A percentile compares a stretch with the other conserved stretches of the same genome.
Evolutionary conservation across 2,113 vertebrate species (phyloP).

Genomic region (Ardeotis arabs): DNA sequence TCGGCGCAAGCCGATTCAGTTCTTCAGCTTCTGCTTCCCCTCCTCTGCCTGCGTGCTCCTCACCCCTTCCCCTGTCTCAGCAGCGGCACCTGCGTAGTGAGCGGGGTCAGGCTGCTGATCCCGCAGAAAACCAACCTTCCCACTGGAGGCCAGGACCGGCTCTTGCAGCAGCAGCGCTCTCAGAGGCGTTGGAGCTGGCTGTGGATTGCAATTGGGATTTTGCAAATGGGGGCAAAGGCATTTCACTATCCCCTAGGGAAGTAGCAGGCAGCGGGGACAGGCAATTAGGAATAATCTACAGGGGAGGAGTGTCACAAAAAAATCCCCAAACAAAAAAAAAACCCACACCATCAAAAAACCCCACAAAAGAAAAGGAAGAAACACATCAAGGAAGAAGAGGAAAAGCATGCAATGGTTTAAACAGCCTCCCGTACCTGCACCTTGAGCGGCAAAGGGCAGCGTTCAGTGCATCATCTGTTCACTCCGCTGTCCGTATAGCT

Average conservation of each 20-base stretch:
- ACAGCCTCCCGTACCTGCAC: neutral
- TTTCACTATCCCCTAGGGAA: neutral
- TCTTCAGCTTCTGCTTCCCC: neutral
- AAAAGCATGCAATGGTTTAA: neutral
- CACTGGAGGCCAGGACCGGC: neutral
- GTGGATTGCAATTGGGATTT: neutral
- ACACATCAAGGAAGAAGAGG: neutral
- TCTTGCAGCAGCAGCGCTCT: neutral
- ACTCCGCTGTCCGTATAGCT: accelerated
- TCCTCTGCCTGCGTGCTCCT: neutral
- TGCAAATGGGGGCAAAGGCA: neutral
- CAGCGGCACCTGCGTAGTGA: accelerated
- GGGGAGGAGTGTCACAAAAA: too few species aligned
- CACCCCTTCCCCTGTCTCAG: neutral
- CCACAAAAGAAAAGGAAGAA: neutral
- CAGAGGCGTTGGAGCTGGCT: neutral
- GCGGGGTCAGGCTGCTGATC: neutral
- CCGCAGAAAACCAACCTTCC: neutral
- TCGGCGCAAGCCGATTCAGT: neutral
- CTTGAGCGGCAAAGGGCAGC: neutral
- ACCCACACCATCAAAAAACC: too few species aligned
- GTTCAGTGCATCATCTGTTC: neutral
- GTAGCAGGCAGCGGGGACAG: neutral
- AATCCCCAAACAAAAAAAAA: too few species aligned
- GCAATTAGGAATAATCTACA: neutral